Percentiles rank a stretch among this genome's conserved stretches.
phyloP scores from a whole-genome alignment of 1,140 invertebrate genomes.

The Gyrodactylus bullatarudis region DNA sequence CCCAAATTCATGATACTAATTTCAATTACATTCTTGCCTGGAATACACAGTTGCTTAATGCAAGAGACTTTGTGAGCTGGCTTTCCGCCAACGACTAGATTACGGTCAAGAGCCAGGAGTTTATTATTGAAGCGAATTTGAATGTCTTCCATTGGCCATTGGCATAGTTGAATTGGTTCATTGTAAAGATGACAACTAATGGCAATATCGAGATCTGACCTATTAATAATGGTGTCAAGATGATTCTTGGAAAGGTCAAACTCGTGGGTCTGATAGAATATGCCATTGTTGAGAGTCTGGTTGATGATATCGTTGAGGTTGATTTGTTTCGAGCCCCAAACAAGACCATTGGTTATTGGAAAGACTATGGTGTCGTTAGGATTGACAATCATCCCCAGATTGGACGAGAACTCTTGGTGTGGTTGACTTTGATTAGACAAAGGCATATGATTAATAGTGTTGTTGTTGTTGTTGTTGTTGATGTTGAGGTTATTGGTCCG shows the following conservation, averaged over 20 bases:
- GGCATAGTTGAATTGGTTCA: background rate
- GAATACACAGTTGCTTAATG: background rate
- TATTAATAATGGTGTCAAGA: background rate
- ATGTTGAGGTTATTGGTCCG: background rate
- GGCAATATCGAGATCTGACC: background rate
- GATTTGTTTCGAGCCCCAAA: background rate
- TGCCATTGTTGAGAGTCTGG: background rate
- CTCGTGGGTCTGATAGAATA: background rate
- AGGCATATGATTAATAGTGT: too few species aligned
- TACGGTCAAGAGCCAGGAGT: background rate
- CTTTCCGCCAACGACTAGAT: background rate
- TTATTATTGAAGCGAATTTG: background rate
- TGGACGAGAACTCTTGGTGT: too few species aligned
- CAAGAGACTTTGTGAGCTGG: background rate
- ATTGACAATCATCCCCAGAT: too few species aligned
- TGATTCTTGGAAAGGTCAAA: background rate
- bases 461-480: background rate
- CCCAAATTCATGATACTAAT: background rate
- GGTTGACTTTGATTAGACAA: too few species aligned
- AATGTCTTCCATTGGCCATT: background rate
- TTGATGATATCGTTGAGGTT: background rate
- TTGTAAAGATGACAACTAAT: background rate
- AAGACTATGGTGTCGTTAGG: background rate
- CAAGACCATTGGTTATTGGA: background rate
- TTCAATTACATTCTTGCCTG: background rate